These are phyloP conservation scores for Oreochromis aureus DNA, from an alignment of 2,113 vertebrate species.

Conservation along the genomic window DNA sequence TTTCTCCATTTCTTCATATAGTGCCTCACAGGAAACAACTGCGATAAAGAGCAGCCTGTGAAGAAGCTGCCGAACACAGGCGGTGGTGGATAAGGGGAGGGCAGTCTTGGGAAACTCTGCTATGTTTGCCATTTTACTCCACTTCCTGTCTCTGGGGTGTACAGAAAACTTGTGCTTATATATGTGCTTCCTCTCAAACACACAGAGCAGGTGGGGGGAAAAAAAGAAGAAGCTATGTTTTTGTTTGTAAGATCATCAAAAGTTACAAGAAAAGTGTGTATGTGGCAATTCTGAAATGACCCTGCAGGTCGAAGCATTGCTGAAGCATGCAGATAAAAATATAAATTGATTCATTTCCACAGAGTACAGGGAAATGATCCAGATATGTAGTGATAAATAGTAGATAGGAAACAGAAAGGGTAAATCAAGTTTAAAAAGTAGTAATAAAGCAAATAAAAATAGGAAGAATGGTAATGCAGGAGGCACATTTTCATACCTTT, in stretches of 20 bases:
- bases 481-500: background rate
- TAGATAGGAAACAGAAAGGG: background rate
- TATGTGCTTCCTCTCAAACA: conserved; percentile 40
- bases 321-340: background rate
- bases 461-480: background rate
- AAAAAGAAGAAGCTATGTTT: background rate
- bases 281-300: conserved; percentile 16
- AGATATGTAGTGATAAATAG: background rate
- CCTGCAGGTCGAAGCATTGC: background rate
- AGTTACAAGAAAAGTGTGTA: conserved; percentile 27
- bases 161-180: conserved; percentile 7
- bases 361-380: background rate
- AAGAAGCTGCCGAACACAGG: background rate
- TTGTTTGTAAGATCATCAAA: conserved; percentile 16
- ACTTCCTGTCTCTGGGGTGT: conserved; percentile 33
- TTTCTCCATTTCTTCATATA: background rate
- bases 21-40: background rate
- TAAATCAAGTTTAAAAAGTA: background rate
- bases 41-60: conserved; percentile 8
- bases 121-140: conserved; percentile 32
- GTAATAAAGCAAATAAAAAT: background rate
- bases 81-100: background rate
- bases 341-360: background rate
- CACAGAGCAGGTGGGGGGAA: conserved; percentile 20
- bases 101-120: conserved; percentile 39